Percentiles rank a stretch among this genome's conserved stretches.
Evolutionary conservation across 1,140 invertebrate genomes (phyloP).

Genomic region (Drosophila ohnishii): DNA sequence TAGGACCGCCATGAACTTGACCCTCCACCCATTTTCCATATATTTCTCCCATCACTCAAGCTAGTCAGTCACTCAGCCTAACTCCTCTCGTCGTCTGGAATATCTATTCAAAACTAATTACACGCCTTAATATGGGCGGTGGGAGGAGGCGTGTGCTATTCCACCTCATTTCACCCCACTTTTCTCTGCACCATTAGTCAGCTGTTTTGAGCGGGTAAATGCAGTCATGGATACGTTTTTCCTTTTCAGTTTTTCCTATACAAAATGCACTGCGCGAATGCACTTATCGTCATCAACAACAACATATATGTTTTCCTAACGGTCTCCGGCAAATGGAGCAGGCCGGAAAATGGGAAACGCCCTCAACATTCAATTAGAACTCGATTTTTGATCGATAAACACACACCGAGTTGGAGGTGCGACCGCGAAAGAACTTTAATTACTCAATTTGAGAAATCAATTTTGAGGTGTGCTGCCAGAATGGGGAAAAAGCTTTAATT

Average conservation of each 20-base stretch:
- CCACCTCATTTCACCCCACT: slow-evolving; percentile 9
- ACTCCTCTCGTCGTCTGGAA: neutral
- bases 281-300: slow-evolving; percentile 20
- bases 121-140: slow-evolving; percentile 29
- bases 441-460: slow-evolving; percentile 33
- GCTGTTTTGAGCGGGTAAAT: slow-evolving; percentile 43
- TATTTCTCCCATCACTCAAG: slow-evolving; percentile 4
- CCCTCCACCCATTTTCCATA: neutral
- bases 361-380: slow-evolving; percentile 33
- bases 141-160: slow-evolving; percentile 13
- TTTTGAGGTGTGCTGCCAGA: slow-evolving; percentile 9
- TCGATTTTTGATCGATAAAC: slow-evolving; percentile 29
- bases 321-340: slow-evolving; percentile 6
- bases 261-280: slow-evolving; percentile 23
- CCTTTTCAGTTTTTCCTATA: slow-evolving; percentile 16
- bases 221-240: slow-evolving; percentile 48
- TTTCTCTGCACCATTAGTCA: slow-evolving; percentile 36
- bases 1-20: slow-evolving; percentile 26
- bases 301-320: slow-evolving; percentile 37
- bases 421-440: slow-evolving; percentile 28
- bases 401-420: slow-evolving; percentile 4
- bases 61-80: neutral
- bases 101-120: slow-evolving; percentile 46
- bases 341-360: slow-evolving; percentile 24
- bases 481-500: slow-evolving; percentile 7